phyloP scores from a whole-genome alignment of 2,888 invertebrate genomes.

The Phytoseiulus persimilis region DNA sequence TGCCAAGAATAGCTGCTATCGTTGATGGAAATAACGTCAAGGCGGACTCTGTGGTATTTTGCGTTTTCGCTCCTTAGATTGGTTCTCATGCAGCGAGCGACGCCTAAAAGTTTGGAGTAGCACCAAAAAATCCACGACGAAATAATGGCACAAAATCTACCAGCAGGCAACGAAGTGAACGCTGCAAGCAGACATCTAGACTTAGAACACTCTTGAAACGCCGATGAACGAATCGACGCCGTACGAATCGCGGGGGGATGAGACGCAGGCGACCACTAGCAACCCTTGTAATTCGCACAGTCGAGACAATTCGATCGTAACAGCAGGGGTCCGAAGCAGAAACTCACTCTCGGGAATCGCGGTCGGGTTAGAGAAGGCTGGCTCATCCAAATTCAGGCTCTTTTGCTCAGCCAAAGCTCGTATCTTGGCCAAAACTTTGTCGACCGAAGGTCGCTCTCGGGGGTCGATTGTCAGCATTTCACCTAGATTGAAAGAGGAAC shows the following conservation, averaged over 20 bases:
- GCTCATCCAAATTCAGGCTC: background rate
- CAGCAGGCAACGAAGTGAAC: background rate
- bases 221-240: background rate
- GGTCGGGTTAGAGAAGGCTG: background rate
- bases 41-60: background rate
- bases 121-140: background rate
- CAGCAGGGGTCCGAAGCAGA: too few relatives aligned
- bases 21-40: background rate
- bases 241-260: background rate
- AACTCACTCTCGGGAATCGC: background rate
- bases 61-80: slow-evolving; percentile 51
- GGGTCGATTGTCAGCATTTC: slow-evolving; percentile 62
- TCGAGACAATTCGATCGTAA: too few relatives aligned
- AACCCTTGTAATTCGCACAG: too few relatives aligned
- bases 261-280: too few relatives aligned
- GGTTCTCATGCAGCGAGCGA: slow-evolving; percentile 53
- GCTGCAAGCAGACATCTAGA: background rate
- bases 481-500: slow-evolving; percentile 48
- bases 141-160: background rate
- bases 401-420: slow-evolving; percentile 72
- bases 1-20: slow-evolving; percentile 19
- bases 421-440: slow-evolving; percentile 70
- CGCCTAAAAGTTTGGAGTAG: background rate
- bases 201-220: background rate
- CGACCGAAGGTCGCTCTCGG: slow-evolving; percentile 66